phyloP scores from a whole-genome alignment of 2,888 invertebrate genomes.

The Cybosia mesomella region DNA sequence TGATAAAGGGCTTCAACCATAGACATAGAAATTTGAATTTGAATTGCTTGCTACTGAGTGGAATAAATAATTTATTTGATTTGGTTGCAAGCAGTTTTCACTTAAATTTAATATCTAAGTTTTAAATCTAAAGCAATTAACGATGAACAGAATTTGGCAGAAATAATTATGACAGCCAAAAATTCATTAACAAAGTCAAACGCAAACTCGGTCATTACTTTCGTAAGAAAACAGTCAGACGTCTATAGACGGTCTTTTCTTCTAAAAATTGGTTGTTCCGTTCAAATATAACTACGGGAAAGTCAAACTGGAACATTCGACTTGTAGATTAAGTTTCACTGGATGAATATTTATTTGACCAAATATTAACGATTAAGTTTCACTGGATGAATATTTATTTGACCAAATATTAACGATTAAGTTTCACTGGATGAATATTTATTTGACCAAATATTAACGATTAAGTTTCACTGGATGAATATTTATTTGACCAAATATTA shows the following conservation, averaged over 20 bases:
- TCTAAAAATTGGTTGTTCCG: slow-evolving; percentile 7
- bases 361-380: slow-evolving; percentile 2
- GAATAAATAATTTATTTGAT: background rate
- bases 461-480: slow-evolving; percentile 8
- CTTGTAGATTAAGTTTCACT: slow-evolving; percentile 6
- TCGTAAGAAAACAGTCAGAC: slow-evolving; percentile 1
- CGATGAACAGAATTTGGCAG: background rate
- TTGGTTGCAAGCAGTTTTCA: background rate
- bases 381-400: slow-evolving; percentile 9
- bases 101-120: background rate
- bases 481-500: background rate
- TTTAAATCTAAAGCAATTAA: background rate
- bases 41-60: background rate
- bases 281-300: slow-evolving; percentile 10
- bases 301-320: slow-evolving; percentile 10
- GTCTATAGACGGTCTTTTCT: slow-evolving; percentile 3
- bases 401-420: too few relatives aligned
- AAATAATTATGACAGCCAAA: slow-evolving; percentile 5
- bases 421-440: slow-evolving; percentile 9
- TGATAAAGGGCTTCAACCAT: too few relatives aligned
- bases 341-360: slow-evolving; percentile 8
- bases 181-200: slow-evolving; percentile 19
- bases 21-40: too few relatives aligned
- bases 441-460: too few relatives aligned
- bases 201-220: slow-evolving; percentile 11